Conservation (phyloP, 2,113 vertebrate genomes). For the Heterotis niloticus region DNA sequence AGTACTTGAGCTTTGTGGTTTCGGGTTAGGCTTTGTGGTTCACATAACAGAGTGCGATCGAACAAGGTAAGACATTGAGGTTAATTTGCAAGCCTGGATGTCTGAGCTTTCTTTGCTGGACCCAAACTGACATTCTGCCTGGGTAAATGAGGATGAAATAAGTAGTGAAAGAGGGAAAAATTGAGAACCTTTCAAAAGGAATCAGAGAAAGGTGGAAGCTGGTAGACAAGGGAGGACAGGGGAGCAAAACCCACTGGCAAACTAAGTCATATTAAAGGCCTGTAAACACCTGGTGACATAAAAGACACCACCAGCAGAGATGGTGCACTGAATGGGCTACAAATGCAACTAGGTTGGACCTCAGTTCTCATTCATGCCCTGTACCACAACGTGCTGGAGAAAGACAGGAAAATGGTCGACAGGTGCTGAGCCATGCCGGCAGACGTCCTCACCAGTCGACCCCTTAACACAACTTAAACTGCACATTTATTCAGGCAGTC, state of each 20-base stretch:
- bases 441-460: neutral
- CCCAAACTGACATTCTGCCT: constrained; percentile 42
- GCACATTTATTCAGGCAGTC: neutral
- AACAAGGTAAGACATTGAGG: constrained; percentile 24
- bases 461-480: neutral
- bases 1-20: too few relatives aligned
- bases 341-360: constrained; percentile 22
- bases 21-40: too few relatives aligned
- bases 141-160: constrained; percentile 28
- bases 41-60: neutral
- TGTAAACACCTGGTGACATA: constrained; percentile 67
- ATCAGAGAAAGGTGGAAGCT: constrained; percentile 37
- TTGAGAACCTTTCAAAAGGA: constrained; percentile 35
- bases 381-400: too few relatives aligned
- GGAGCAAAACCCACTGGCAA: constrained; percentile 65
- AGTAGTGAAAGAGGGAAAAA: constrained; percentile 4
- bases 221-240: constrained; percentile 67
- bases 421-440: too few relatives aligned
- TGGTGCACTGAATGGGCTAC: constrained; percentile 25
- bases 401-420: too few relatives aligned
- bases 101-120: constrained; percentile 40
- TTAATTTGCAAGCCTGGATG: constrained; percentile 49
- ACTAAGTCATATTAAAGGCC: constrained; percentile 76
- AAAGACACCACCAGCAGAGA: constrained; percentile 74
- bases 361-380: neutral